These are phyloP conservation scores for Lepidurus packardi DNA, from an alignment of 1,140 invertebrate species.

Conservation along the genomic window DNA sequence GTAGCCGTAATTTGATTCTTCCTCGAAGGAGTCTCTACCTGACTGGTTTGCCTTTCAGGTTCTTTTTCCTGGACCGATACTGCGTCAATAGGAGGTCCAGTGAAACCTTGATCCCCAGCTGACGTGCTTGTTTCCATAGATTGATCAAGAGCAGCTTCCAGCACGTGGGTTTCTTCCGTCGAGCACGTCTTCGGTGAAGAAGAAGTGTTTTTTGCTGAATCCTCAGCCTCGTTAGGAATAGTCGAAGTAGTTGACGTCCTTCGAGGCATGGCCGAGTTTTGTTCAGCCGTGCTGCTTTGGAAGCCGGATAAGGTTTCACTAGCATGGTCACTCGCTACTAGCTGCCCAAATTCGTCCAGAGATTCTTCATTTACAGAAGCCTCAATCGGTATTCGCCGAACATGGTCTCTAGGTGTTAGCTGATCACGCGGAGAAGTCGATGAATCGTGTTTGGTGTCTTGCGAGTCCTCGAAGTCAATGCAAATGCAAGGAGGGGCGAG, in stretches of 20 bases:
- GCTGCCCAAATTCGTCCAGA: neutral
- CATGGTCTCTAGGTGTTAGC: neutral
- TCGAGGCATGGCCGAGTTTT: too few relatives aligned
- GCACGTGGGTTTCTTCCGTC: too few relatives aligned
- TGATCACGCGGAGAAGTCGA: neutral
- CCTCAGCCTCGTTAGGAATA: too few relatives aligned
- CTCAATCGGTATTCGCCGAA: neutral
- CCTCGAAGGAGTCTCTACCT: neutral
- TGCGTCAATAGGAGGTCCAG: too few relatives aligned
- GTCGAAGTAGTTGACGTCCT: too few relatives aligned
- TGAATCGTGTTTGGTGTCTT: neutral
- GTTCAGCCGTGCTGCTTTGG: too few relatives aligned
- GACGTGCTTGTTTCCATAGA: too few relatives aligned
- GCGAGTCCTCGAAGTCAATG: slow-evolving; percentile 1
- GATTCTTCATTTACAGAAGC: neutral
- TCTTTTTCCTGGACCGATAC: neutral
- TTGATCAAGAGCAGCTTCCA: too few relatives aligned
- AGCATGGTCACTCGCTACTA: neutral
- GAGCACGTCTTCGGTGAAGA: too few relatives aligned
- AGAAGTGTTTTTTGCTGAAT: too few relatives aligned
- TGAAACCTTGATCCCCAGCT: too few relatives aligned
- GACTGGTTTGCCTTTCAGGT: neutral
- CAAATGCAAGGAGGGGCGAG: neutral
- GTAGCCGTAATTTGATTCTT: neutral
- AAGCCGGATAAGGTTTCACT: neutral